Base-by-base conservation (phyloP, 1,140 invertebrate species). In the Zaprionus nigranus region DNA sequence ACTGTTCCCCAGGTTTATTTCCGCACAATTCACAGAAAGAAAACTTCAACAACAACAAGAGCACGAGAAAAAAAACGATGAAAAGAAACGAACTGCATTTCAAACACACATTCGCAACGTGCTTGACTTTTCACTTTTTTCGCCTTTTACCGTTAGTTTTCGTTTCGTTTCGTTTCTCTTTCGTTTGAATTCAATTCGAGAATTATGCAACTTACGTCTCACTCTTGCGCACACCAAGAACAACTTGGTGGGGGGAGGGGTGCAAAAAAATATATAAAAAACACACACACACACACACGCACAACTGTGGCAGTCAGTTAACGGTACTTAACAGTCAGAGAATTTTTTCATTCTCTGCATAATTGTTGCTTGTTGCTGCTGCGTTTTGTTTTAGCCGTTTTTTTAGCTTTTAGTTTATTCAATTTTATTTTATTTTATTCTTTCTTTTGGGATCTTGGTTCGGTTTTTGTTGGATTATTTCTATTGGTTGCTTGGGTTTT, bases 151-250 rank as follows among this genome's bases (percentile, higher is more conserved):
- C 30, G 30, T 46, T 24, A 22, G 54, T 51, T 65, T 71, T 71
- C 38, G 40, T 15, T 54, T 64, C 4, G 46, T 68, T 61, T 56
- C 38, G 11, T 49, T 63, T 13, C 24, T 24, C 34, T 17, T 59
- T 46, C 58, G 40, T 53, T 54, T 51, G 34, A 11, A 51, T 61
- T 57, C 24, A n/a, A 34, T 67, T 20, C 67, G 67, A 65, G 66
- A 80, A 79, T 90, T 90, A 90, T 90, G 85, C 85, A 90, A 90
- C 85, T 90, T 90, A 85, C 86, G 79, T 90, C 86, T 90, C 82
- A 86, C 85, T 85, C 67, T 90, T 75, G 77, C 56, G 76, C 86
- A 85, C 81, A 74, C 75, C 58, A 73, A 60, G 61, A 76, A 71
- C 61, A 71, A 54, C 63, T 75, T 20, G 61, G 54, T 53, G 72